Evolutionary conservation across 2,888 invertebrate genomes (phyloP).

Genomic region (Habrosyne pyritoides): DNA sequence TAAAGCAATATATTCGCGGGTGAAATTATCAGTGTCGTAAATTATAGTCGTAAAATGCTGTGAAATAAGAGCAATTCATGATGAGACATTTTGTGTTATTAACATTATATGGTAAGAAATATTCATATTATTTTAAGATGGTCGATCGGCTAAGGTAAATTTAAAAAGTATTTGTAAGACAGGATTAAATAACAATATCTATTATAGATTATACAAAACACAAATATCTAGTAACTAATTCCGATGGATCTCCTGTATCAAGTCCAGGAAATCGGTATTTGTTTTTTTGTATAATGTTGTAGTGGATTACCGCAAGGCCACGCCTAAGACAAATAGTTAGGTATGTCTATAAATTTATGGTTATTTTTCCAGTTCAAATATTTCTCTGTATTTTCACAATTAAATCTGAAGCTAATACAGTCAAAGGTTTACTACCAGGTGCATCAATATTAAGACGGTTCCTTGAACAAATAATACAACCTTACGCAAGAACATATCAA

Average conservation of each 20-base stretch:
- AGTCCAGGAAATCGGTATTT: no score
- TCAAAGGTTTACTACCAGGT: slow-evolving; percentile 27
- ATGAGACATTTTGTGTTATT: slow-evolving; percentile 1
- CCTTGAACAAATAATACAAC: slow-evolving; percentile 41
- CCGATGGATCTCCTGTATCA: no score
- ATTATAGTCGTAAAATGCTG: background rate
- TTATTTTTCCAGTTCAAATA: background rate
- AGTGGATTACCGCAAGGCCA: no score
- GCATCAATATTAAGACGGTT: slow-evolving; percentile 30
- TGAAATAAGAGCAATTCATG: slow-evolving; percentile 10
- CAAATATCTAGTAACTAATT: no score
- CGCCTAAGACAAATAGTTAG: no score
- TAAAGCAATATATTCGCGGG: slow-evolving; percentile 5
- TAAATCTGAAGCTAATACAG: background rate
- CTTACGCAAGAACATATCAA: slow-evolving; percentile 31
- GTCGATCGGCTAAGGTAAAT: background rate
- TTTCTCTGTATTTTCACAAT: background rate
- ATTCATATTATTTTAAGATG: background rate
- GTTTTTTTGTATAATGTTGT: no score
- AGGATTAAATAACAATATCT: no score
- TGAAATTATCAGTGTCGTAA: background rate
- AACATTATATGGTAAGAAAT: background rate
- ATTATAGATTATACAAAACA: no score
- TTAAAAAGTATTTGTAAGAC: no score
- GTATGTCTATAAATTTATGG: no score